Conservation (phyloP, 2,888 invertebrate genomes). For the Nematopogon swammerdamellus region DNA sequence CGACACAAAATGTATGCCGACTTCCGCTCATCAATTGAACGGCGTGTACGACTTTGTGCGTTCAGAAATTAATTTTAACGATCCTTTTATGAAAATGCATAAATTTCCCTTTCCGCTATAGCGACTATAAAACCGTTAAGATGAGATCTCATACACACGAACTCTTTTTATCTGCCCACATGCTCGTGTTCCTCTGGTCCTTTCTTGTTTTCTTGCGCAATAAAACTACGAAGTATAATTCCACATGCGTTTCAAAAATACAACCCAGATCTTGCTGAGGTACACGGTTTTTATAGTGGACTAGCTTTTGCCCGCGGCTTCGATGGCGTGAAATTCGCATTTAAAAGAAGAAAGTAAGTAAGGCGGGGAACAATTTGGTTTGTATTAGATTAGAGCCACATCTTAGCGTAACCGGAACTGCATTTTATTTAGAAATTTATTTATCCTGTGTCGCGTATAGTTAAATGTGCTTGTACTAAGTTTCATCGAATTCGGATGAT, state of each 20-base stretch:
- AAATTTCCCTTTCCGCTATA: neutral
- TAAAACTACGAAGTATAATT: constrained; percentile 1
- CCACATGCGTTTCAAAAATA: constrained; percentile 9
- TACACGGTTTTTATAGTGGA: neutral
- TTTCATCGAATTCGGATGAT: too few relatives aligned
- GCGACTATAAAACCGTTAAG: neutral
- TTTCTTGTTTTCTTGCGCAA: too few relatives aligned
- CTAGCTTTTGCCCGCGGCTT: too few relatives aligned
- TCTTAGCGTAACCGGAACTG: too few relatives aligned
- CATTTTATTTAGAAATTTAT: too few relatives aligned
- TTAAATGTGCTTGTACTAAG: too few relatives aligned
- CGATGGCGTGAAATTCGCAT: too few relatives aligned
- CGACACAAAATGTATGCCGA: constrained; percentile 24
- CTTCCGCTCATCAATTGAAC: constrained; percentile 32
- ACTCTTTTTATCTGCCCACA: neutral
- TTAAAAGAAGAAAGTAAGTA: too few relatives aligned
- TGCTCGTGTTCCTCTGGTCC: neutral
- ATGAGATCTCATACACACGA: neutral
- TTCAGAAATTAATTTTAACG: constrained; percentile 4
- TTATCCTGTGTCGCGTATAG: too few relatives aligned
- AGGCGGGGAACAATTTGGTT: too few relatives aligned
- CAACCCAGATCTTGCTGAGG: constrained; percentile 21
- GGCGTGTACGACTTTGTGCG: neutral
- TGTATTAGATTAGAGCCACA: too few relatives aligned
- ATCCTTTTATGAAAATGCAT: constrained; percentile 2